Conservation (phyloP, 2,888 invertebrate species). For the Octodonta nipae region DNA sequence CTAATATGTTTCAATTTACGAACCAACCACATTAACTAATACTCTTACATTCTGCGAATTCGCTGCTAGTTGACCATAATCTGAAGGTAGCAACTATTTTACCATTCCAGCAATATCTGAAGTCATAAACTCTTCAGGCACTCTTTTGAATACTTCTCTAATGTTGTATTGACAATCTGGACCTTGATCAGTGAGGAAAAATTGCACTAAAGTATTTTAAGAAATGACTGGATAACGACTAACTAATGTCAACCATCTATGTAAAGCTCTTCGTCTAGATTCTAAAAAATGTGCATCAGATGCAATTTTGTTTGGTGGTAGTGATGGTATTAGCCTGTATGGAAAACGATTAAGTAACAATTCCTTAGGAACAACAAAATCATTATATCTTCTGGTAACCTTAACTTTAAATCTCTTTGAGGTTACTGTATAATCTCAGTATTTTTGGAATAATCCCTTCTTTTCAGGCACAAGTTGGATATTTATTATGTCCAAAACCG, state of each 20-base stretch:
- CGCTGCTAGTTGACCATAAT: constrained; percentile 42
- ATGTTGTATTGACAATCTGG: constrained; percentile 46
- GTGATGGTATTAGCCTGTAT: constrained; percentile 56
- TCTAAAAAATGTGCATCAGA: constrained; percentile 60
- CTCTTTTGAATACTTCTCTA: constrained; percentile 41
- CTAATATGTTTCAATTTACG: constrained; percentile 41
- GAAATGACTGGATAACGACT: constrained; percentile 57
- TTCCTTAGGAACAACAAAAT: constrained; percentile 60
- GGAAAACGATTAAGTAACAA: constrained; percentile 56
- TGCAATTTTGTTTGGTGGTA: constrained; percentile 64
- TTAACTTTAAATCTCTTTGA: constrained; percentile 52
- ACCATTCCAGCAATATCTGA: constrained; percentile 45
- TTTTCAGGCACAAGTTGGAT: constrained; percentile 62
- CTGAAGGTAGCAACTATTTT: constrained; percentile 44
- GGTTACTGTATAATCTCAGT: constrained; percentile 60
- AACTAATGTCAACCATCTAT: constrained; percentile 57
- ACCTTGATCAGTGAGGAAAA: constrained; percentile 47
- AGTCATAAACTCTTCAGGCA: constrained; percentile 48
- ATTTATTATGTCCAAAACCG: constrained; percentile 54
- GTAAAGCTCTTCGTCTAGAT: constrained; percentile 52
- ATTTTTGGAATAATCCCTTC: constrained; percentile 61
- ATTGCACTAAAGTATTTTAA: constrained; percentile 51
- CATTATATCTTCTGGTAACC: constrained; percentile 61
- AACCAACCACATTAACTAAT: constrained; percentile 41
- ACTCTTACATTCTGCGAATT: constrained; percentile 43